These are phyloP conservation scores for Bubalus kerabau DNA, from an alignment of 2,113 vertebrate genomes.

Conservation along the genomic window DNA sequence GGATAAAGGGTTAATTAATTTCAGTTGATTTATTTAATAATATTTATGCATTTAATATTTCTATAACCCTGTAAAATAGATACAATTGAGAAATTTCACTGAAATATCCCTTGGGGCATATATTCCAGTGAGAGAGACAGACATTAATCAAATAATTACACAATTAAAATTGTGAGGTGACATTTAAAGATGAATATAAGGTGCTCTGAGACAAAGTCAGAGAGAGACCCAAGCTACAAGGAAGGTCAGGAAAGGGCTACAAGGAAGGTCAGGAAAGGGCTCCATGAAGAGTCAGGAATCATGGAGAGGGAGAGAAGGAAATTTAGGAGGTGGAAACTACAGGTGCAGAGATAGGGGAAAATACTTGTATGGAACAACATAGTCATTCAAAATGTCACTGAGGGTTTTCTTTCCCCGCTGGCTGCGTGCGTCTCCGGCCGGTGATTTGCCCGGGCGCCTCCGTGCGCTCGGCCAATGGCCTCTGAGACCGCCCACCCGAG, in stretches of 20 bases:
- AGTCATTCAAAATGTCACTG: background rate
- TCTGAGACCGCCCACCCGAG: too few species aligned
- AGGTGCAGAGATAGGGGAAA: background rate
- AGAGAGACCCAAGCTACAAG: background rate
- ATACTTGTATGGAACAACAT: background rate
- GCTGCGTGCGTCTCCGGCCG: rapidly evolving
- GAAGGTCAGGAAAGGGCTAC: background rate
- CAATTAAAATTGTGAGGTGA: background rate
- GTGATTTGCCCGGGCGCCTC: too few species aligned
- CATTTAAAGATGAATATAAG: background rate
- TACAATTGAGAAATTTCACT: background rate
- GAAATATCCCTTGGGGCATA: background rate
- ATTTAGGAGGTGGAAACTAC: background rate
- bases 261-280: background rate
- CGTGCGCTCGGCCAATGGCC: rapidly evolving
- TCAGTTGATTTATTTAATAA: slow-evolving; percentile 35
- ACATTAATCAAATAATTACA: slow-evolving; percentile 1
- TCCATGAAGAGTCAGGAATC: background rate
- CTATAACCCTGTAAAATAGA: background rate
- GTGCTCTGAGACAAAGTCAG: background rate
- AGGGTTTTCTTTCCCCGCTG: rapidly evolving
- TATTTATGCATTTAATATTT: slow-evolving; percentile 40
- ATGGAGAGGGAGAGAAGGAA: background rate
- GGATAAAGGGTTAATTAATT: slow-evolving; percentile 43
- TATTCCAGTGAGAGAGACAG: slow-evolving; percentile 3